Conservation (phyloP, 2,113 vertebrate genomes). For the Nibea albiflora region DNA sequence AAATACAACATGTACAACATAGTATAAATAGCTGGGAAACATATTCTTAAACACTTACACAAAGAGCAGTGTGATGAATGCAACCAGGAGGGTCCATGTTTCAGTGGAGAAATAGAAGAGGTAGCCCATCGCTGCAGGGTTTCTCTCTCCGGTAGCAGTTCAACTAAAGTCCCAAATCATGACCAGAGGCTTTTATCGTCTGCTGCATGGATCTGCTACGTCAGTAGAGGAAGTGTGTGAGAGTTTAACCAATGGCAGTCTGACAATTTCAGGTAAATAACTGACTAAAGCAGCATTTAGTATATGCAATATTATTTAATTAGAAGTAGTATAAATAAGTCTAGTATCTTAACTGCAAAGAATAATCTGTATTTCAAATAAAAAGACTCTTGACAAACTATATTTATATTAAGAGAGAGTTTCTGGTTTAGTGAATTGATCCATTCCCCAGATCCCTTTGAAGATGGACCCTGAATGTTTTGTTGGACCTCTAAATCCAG, state of each 20-base stretch:
- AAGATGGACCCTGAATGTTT: conserved; percentile 66
- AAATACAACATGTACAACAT: background rate
- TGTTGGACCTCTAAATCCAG: conserved; percentile 78
- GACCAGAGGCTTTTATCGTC: conserved; percentile 4
- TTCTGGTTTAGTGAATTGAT: background rate
- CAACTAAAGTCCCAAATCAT: background rate
- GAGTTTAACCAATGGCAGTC: conserved; percentile 47
- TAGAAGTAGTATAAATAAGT: too few species aligned
- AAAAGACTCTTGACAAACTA: too few species aligned
- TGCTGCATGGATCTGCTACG: background rate
- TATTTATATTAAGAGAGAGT: background rate
- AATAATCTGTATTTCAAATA: too few species aligned
- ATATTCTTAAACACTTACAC: conserved; percentile 60
- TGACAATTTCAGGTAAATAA: background rate
- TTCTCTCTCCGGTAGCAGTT: background rate
- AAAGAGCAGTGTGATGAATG: conserved; percentile 67
- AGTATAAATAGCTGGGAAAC: background rate
- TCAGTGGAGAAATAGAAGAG: conserved; percentile 57
- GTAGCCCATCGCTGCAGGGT: conserved; percentile 42
- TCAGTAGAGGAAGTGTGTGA: conserved; percentile 32
- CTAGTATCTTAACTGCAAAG: too few species aligned
- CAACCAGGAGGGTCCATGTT: conserved; percentile 76
- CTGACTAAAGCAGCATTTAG: background rate
- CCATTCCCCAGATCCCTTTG: conserved; percentile 79
- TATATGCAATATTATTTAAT: background rate